Evolutionary conservation across 2,113 vertebrate genomes (phyloP), one percentile per base, ranked within the genome.

Genomic region (Pluvialis apricaria): DNA sequence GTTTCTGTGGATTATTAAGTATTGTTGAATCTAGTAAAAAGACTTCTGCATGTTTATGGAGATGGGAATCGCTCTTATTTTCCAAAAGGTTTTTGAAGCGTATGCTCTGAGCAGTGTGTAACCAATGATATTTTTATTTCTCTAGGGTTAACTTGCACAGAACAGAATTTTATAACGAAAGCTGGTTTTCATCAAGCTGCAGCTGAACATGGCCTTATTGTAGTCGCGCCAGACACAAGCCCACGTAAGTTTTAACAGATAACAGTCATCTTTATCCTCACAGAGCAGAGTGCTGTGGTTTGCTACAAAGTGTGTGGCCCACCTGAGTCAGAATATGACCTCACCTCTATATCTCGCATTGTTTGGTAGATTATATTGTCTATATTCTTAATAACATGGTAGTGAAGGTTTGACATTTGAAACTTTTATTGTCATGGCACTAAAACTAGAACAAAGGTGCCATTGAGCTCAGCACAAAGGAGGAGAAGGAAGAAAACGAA

Each of bases 141-240:
- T 95, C 49, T 86, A 99, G 99, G 99, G 19, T 96, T 99, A 96
- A 99, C 99, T 4, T 99, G 99, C 73, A 99, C 99, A 2, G 99
- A 99, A 89, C 99, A 99, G 96, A 99, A 99, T 96, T 99, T 99
- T 92, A 99, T 99, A 97, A 99, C 99, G 0, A 99, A 99, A 97
- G 98, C 99, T 16, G 99, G 98, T 32, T 98, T 98, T 82, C 99
- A 99, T 47, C 98, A 98, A 73, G 98, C 98, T 9, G 99, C 99
- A 4, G 98, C 99, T 6, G 99, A 99, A 49, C 98, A 99, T 5
- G 99, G 99, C 78, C 97, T 99, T 49, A 98, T 99, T 78, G 82
- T 99, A 4, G 98, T 99, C 0, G 98, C 98, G 2, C 99, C 99
- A 9, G 99, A 99, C 94, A 99, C 99, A 42, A 99, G 99, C 91